These are phyloP conservation scores for Carabus problematicus DNA, from an alignment of 2,888 invertebrate species.

Conservation along the genomic window DNA sequence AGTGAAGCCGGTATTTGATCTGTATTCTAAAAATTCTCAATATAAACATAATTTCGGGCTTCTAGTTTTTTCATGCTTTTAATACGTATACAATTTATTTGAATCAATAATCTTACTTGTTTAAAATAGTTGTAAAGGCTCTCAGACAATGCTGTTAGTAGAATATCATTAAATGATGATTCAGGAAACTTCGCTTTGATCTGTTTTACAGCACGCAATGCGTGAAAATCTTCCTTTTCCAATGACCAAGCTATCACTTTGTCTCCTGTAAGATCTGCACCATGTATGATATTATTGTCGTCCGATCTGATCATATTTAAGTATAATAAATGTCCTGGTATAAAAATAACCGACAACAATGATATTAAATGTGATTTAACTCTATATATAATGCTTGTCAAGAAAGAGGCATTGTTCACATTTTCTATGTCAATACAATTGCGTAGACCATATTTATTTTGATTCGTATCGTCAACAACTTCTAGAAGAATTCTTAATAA, in stretches of 20 bases:
- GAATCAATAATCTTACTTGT: too few relatives aligned
- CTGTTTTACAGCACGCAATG: constrained; percentile 39
- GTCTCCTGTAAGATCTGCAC: constrained; percentile 58
- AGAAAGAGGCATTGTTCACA: too few relatives aligned
- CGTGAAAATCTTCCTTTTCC: constrained; percentile 23
- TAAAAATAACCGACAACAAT: constrained; percentile 60
- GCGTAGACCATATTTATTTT: too few relatives aligned
- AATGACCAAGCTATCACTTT: constrained; percentile 58
- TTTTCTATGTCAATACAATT: too few relatives aligned
- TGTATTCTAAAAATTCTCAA: constrained; percentile 44
- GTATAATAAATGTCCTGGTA: constrained; percentile 56
- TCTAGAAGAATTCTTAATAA: constrained; percentile 42
- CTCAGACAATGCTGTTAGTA: constrained; percentile 43
- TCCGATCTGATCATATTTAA: constrained; percentile 53
- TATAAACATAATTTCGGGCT: too few relatives aligned
- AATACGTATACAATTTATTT: too few relatives aligned
- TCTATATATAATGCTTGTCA: too few relatives aligned
- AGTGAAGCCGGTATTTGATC: constrained; percentile 49
- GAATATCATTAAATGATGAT: constrained; percentile 44
- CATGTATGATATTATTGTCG: constrained; percentile 61
- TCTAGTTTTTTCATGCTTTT: too few relatives aligned
- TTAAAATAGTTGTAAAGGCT: constrained; percentile 46
- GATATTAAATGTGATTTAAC: too few relatives aligned
- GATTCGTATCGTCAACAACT: too few relatives aligned
- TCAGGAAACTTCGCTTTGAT: constrained; percentile 42